Base-by-base conservation (phyloP, 2,888 invertebrate genomes). In the Sarcophaga caerulescens region DNA sequence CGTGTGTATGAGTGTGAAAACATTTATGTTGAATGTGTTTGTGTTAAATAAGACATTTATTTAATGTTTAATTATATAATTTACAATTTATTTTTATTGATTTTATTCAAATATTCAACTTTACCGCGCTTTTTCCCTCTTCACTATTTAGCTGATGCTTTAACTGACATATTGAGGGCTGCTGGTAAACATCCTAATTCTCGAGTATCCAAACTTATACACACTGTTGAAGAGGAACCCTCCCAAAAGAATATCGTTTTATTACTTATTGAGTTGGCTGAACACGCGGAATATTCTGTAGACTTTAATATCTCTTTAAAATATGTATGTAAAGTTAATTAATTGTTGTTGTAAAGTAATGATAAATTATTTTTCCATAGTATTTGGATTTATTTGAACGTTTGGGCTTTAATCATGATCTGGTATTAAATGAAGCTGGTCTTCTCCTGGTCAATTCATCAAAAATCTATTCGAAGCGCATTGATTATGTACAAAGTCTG, bases 391-490 rank as follows among this genome's bases (percentile, higher is more conserved):
- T 91, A 63, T 91, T 91, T 74, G 80, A 90, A 60, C 80, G 87
- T 0, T 83, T 89, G 57, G 87, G 86, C 6, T 71, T 85, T n/a
- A 78, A 70, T 19, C 81, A 76, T 59, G 89, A 88, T 25, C 86
- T 88, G 35, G 71, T 87, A 62, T 76, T 89, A 35, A 89, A 89
- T 62, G 90, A 91, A 78, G 88, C 90, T 8, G 91, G 90, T 4
- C 89, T 89, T 52, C 84, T 92, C 35, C 87, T 93, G 6, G 87
- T 90, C 11, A 91, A 90, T 75, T 90, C 91, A 4, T 90, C 92
- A 0, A 90, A 91, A 87, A 90, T 93, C 78, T 93, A 92, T 85
- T 89, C 89, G 0, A 90, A 91, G 78, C 90, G 92, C 47, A 92
- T 92, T 12, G 93, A 93, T 62, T 89, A 88, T 35, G 84, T 93